These are phyloP conservation scores for Liopterus haemorrhoidalis DNA, from an alignment of 2,888 invertebrate species.

Conservation along the genomic window DNA sequence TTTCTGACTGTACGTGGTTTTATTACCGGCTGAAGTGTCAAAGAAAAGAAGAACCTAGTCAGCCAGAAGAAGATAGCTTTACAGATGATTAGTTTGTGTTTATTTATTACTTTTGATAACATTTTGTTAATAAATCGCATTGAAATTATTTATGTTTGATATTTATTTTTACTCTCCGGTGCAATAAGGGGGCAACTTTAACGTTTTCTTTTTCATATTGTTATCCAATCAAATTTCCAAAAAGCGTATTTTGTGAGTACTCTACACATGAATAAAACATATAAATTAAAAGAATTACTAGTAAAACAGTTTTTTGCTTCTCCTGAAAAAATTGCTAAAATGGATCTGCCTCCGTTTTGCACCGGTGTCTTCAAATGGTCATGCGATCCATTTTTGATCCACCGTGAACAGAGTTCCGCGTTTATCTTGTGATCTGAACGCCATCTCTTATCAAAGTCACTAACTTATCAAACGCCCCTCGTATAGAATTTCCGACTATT, in stretches of 20 bases:
- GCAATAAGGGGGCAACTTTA: constrained; percentile 17
- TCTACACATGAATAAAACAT: constrained; percentile 21
- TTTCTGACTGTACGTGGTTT: constrained; percentile 19
- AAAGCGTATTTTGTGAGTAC: constrained; percentile 18
- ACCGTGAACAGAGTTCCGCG: no score
- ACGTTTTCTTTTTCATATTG: constrained; percentile 20
- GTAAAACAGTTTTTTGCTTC: constrained; percentile 23
- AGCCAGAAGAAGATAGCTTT: constrained; percentile 24
- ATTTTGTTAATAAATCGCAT: constrained; percentile 17
- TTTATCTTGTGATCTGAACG: no score
- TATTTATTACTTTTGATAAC: constrained; percentile 20
- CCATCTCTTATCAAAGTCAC: no score
- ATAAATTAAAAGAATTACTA: constrained; percentile 20
- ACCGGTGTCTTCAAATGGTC: no score
- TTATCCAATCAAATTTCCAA: constrained; percentile 16
- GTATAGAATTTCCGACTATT: no score
- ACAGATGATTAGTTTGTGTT: constrained; percentile 24
- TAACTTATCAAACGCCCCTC: no score
- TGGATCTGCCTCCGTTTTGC: no score
- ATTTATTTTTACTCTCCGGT: constrained; percentile 17
- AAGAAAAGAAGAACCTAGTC: constrained; percentile 19
- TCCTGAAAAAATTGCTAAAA: constrained; percentile 21
- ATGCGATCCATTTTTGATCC: no score
- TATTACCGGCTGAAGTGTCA: constrained; percentile 19
- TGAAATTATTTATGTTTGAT: no score